A percentile compares a stretch with the other conserved stretches of the same genome.
phyloP scores from a whole-genome alignment of 2,113 vertebrate genomes.

The Lepisosteus osseus region DNA sequence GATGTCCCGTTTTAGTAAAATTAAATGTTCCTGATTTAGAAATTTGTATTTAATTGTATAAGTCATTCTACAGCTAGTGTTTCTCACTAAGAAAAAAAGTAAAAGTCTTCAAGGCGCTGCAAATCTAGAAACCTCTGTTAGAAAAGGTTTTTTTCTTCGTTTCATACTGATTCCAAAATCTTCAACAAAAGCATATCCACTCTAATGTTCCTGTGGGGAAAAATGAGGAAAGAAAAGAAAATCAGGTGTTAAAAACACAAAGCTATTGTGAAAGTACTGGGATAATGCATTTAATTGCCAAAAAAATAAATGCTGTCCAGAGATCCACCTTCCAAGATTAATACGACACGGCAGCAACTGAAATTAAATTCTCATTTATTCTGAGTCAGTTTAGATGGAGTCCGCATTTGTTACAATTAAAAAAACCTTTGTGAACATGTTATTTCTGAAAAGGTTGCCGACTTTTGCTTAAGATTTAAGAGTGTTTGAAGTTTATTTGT shows the following conservation, averaged over 20 bases:
- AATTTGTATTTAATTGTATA: constrained; percentile 79
- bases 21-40: constrained; percentile 83
- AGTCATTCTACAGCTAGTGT: constrained; percentile 98
- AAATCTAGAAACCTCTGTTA: constrained; percentile 92
- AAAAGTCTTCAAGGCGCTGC: constrained; percentile 89
- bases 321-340: too few relatives aligned
- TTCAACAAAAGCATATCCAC: constrained; percentile 53
- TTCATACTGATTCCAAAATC: constrained; percentile 74
- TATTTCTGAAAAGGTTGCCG: too few relatives aligned
- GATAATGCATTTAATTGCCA: too few relatives aligned
- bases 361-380: too few relatives aligned
- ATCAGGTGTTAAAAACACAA: constrained; percentile 1
- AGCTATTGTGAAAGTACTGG: background rate
- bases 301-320: too few relatives aligned
- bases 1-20: constrained; percentile 87
- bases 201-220: constrained; percentile 87
- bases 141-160: constrained; percentile 79
- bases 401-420: too few relatives aligned
- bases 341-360: too few relatives aligned
- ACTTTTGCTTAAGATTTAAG: too few relatives aligned
- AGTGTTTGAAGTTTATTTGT: too few relatives aligned
- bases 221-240: background rate
- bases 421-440: too few relatives aligned
- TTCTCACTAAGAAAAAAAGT: constrained; percentile 87
- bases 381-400: too few relatives aligned